phyloP scores from a whole-genome alignment of 2,888 invertebrate species.

The Cataglyphis altisquamis region DNA sequence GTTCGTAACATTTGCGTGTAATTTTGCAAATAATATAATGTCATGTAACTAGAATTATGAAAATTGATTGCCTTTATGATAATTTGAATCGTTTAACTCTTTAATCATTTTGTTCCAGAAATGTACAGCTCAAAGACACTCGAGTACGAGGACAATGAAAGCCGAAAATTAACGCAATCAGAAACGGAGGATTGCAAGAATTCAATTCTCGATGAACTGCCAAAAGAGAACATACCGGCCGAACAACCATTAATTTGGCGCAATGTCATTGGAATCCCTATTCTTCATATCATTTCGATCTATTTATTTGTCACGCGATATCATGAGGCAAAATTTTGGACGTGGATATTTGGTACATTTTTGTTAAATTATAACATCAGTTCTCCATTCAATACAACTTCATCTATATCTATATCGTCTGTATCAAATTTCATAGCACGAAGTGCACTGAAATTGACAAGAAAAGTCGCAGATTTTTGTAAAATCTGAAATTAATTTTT shows the following conservation, averaged over 20 bases:
- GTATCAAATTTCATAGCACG: neutral
- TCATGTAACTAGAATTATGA: neutral
- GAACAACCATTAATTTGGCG: conserved; percentile 89
- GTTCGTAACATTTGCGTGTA: neutral
- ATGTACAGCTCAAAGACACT: conserved; percentile 67
- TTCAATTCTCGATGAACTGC: conserved; percentile 31
- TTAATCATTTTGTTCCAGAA: conserved; percentile 15
- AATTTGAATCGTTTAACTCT: neutral
- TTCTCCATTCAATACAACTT: neutral
- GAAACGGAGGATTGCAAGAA: conserved; percentile 41
- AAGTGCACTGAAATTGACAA: neutral
- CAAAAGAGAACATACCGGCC: conserved; percentile 34
- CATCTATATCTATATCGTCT: neutral
- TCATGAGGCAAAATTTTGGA: conserved; percentile 84
- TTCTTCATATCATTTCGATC: conserved; percentile 87
- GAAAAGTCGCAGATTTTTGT: neutral
- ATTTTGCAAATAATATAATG: conserved; percentile 10
- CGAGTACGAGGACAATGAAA: conserved; percentile 57
- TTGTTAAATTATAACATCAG: conserved; percentile 5
- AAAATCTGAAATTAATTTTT: neutral
- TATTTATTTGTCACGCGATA: conserved; percentile 84
- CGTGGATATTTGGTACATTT: conserved; percentile 89
- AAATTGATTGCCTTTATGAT: conserved; percentile 1
- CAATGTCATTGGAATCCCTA: conserved; percentile 88
- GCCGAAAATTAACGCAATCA: neutral